Base-by-base conservation (phyloP, 2,113 vertebrate species). In the Fregetta grallaria region DNA sequence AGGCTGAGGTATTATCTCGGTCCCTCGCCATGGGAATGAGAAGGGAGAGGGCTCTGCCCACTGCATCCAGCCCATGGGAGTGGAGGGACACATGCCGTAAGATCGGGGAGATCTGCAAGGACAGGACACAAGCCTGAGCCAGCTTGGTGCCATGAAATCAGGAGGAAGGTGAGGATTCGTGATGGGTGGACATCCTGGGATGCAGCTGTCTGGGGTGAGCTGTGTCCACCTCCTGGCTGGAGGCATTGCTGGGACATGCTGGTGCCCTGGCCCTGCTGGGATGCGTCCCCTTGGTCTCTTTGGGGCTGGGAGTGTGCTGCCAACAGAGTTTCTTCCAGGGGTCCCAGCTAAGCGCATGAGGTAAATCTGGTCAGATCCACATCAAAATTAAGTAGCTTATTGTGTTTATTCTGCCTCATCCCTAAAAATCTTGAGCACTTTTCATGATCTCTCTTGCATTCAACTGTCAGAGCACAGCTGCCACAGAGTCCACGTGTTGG, bases 21-120 rank as follows among this genome's bases (percentile, higher is more conserved):
- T 66, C 34, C 58, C 11, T 47, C 8, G 2, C 26, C 15, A 20
- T 8, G 34, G n/a, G 25, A 42, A 34, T 47, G 65, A 68, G 53
- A 52, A 67, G 9, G 16, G 21, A 58, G 68, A 45, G 29, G 44
- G 9, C 30, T 66, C 20, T 72, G 53, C 12, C 36, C 49, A 44
- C 13, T 1, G 1, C 25, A 36, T 22, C 55, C 16, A 38, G 36
- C 50, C 36, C 16, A 8, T 26, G 15, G 36, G 36, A 62, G 17
- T 0, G 1, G 53, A 44, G 36, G 26, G 68, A 62, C 42, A 15
- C 4, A 3, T 50, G 53, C 30, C 0, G 0, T 42, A 73, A 53
- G 36, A 45, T 27, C 61, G 67, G 56, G 47, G 62, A 22, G 17
- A 15, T 49, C 86, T 90, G 78, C 38, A 58, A 90, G 47, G 62